Percentiles rank a stretch among this genome's conserved stretches.
Evolutionary conservation across 2,888 invertebrate genomes (phyloP).

Genomic region (Thelaira solivaga): DNA sequence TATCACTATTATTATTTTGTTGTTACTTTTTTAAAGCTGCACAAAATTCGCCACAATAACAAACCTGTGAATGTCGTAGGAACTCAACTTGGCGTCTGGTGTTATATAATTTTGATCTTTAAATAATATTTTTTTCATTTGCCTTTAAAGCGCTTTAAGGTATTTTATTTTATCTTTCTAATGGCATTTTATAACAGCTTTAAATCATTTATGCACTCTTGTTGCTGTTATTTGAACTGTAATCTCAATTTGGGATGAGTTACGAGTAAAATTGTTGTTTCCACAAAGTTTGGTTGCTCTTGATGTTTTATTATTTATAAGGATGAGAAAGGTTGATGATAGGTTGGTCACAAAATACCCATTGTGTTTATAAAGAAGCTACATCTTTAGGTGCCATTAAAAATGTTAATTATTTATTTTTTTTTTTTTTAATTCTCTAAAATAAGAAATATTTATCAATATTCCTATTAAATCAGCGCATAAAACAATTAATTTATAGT

Average conservation of each 20-base stretch:
- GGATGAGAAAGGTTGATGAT: conserved; percentile 47
- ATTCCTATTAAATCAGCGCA: too few relatives aligned
- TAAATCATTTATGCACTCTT: conserved; percentile 19
- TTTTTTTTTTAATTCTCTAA: too few relatives aligned
- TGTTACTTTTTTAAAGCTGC: conserved; percentile 50
- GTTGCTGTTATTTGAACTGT: conserved; percentile 46
- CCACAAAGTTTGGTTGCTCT: neutral
- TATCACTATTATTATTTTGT: conserved; percentile 61
- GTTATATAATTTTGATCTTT: conserved; percentile 39
- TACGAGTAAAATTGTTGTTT: conserved; percentile 32
- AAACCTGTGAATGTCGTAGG: conserved; percentile 44
- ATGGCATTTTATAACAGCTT: conserved; percentile 39
- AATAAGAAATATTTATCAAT: too few relatives aligned
- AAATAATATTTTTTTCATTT: conserved; percentile 8
- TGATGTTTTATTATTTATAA: conserved; percentile 38
- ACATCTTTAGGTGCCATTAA: conserved; percentile 3
- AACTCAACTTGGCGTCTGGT: conserved; percentile 41
- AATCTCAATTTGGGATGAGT: conserved; percentile 48
- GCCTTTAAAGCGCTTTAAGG: conserved; percentile 28
- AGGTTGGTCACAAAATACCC: conserved; percentile 39
- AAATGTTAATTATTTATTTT: conserved; percentile 16
- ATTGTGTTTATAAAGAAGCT: conserved; percentile 26
- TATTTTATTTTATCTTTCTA: conserved; percentile 52
- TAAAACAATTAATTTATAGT: too few relatives aligned
- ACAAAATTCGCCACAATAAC: conserved; percentile 26